A percentile compares a stretch with the other conserved stretches of the same genome.
Evolutionary conservation across 2,797 vertebrate genomes (phyloP).

Genomic region (Oreortyx pictus): DNA sequence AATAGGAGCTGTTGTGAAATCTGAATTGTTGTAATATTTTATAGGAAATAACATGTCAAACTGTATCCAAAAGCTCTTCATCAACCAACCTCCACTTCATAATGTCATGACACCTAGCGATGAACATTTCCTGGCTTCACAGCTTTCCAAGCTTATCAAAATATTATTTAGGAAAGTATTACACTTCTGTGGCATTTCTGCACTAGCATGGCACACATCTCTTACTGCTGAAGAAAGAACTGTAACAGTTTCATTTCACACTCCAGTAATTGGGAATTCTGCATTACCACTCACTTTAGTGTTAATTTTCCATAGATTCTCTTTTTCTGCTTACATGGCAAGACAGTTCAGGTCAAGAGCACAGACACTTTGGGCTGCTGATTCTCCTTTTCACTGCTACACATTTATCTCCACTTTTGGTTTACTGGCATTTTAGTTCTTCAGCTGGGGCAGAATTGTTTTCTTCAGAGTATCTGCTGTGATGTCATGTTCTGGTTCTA

Average conservation of each 20-base stretch:
- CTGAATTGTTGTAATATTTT: not conserved
- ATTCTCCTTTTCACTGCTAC: constrained; percentile 53
- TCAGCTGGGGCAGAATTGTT: too few relatives aligned
- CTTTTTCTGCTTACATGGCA: constrained; percentile 68
- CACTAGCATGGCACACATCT: not conserved
- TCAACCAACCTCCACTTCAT: not conserved
- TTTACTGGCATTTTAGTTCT: not conserved
- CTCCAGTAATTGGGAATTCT: constrained; percentile 50
- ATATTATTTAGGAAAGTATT: not conserved
- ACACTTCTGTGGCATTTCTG: not conserved
- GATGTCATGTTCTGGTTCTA: too few relatives aligned
- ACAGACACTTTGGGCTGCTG: constrained; percentile 53
- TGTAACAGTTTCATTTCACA: constrained; percentile 66
- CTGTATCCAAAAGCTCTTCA: not conserved
- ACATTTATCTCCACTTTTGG: constrained; percentile 59
- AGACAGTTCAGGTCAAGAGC: constrained; percentile 56
- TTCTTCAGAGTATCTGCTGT: too few relatives aligned
- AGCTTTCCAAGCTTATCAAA: constrained; percentile 19
- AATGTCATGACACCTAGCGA: not conserved
- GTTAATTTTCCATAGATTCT: constrained; percentile 64
- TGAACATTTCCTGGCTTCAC: not conserved
- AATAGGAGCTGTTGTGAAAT: not conserved
- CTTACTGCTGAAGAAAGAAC: not conserved
- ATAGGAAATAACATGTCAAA: not conserved
- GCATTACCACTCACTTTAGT: constrained; percentile 41